These are phyloP conservation scores for Periophthalmus modestus DNA, from an alignment of 2,113 vertebrate genomes.

Conservation along the genomic window DNA sequence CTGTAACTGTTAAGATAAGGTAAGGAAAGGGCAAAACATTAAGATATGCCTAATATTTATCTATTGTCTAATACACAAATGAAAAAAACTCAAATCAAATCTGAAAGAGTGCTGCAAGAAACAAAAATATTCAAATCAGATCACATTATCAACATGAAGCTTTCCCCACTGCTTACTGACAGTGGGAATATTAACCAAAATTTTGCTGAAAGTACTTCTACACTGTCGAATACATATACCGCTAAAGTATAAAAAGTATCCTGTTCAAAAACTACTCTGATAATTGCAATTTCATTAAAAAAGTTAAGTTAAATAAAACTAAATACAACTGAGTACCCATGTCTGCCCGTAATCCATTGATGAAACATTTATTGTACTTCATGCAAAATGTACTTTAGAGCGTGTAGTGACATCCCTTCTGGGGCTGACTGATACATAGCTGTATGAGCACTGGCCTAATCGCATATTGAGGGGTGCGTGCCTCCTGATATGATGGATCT, in stretches of 20 bases:
- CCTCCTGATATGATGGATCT: constrained; percentile 45
- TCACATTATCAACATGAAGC: no score
- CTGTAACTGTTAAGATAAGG: no score
- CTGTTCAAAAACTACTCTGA: not conserved
- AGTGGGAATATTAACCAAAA: no score
- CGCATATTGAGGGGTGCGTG: constrained; percentile 40
- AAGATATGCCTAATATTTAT: no score
- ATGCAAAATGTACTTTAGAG: constrained; percentile 50
- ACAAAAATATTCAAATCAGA: no score
- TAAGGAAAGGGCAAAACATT: no score
- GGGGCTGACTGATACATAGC: constrained; percentile 58
- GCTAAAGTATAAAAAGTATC: not conserved
- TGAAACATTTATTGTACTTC: constrained; percentile 59
- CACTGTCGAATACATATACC: not conserved
- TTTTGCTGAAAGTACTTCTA: no score
- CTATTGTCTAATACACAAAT: no score
- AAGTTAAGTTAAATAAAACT: not conserved
- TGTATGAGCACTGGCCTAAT: constrained; percentile 49
- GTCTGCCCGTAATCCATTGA: constrained; percentile 4
- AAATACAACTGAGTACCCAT: not conserved
- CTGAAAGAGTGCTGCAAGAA: no score
- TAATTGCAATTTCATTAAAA: not conserved
- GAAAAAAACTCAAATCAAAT: no score
- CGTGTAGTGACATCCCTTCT: constrained; percentile 54
- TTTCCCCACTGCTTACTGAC: no score